phyloP scores from a whole-genome alignment of 2,113 vertebrate genomes.

The Maccullochella peelii region DNA sequence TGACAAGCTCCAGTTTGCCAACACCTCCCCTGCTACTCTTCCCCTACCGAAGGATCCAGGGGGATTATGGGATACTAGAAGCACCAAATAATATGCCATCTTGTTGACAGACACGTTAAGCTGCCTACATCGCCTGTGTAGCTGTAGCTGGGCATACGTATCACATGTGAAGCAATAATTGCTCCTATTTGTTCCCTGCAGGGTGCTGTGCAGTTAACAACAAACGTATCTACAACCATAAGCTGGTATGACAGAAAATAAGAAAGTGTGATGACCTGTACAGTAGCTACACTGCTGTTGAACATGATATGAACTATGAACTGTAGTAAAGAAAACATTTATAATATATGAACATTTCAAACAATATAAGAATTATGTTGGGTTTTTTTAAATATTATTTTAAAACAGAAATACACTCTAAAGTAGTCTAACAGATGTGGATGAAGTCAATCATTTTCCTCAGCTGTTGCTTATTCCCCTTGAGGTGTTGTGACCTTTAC shows the following conservation, averaged over 20 bases:
- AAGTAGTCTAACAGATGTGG: conserved; percentile 67
- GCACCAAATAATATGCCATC: conserved; percentile 64
- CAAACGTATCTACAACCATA: not conserved
- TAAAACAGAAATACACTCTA: conserved; percentile 14
- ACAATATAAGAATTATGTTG: conserved; percentile 38
- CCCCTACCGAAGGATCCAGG: conserved; percentile 48
- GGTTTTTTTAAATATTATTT: not conserved
- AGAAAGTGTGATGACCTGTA: conserved; percentile 12
- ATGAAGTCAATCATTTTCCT: conserved; percentile 47
- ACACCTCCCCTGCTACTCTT: conserved; percentile 33
- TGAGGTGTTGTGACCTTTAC: conserved; percentile 51
- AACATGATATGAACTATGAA: not conserved
- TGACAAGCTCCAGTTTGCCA: conserved; percentile 6
- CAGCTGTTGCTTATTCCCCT: conserved; percentile 49
- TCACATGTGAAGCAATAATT: conserved; percentile 54
- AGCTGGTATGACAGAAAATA: conserved; percentile 18
- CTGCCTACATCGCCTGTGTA: conserved; percentile 54
- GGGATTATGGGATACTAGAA: conserved; percentile 69
- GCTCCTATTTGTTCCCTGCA: conserved; percentile 35
- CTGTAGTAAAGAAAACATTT: conserved; percentile 1
- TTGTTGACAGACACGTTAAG: conserved; percentile 65
- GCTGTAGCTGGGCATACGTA: conserved; percentile 49
- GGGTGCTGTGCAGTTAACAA: conserved; percentile 37
- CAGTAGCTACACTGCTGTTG: conserved; percentile 22
- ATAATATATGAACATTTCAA: conserved; percentile 40